These are phyloP conservation scores for Coccyzus lansbergi DNA, from an alignment of 2,797 vertebrate species.

Conservation along the genomic window DNA sequence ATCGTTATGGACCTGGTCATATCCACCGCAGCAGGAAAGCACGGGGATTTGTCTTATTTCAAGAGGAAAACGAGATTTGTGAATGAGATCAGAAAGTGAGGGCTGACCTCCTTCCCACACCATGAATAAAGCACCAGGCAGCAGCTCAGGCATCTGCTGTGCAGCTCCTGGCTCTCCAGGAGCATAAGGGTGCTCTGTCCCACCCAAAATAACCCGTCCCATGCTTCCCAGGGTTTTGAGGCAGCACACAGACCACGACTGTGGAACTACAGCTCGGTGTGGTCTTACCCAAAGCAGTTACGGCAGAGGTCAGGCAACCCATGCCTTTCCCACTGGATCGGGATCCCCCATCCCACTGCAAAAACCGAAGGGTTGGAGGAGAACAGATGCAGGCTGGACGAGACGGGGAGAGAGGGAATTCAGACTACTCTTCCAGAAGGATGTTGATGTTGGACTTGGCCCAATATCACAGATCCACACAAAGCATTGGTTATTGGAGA, in stretches of 20 bases:
- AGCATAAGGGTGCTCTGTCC: accelerated
- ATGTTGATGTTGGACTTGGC: background rate
- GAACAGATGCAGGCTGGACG: background rate
- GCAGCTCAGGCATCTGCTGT: background rate
- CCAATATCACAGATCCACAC: background rate
- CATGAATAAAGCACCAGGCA: background rate
- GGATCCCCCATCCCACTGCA: background rate
- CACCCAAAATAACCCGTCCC: background rate
- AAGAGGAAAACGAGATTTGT: background rate
- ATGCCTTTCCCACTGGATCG: accelerated
- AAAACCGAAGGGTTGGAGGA: background rate
- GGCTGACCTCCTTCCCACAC: background rate
- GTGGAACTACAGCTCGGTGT: background rate
- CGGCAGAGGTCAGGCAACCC: background rate
- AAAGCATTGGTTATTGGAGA: background rate
- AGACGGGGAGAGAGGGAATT: background rate
- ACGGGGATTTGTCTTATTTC: background rate
- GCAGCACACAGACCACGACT: background rate
- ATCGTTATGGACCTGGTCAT: background rate
- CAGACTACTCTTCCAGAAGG: background rate
- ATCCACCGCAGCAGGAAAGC: background rate
- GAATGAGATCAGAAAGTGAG: background rate
- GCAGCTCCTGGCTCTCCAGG: background rate
- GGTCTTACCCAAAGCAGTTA: background rate
- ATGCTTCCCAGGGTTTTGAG: accelerated